Base-by-base conservation (phyloP, 2,888 invertebrate genomes). In the Epistrophe grossulariae region DNA sequence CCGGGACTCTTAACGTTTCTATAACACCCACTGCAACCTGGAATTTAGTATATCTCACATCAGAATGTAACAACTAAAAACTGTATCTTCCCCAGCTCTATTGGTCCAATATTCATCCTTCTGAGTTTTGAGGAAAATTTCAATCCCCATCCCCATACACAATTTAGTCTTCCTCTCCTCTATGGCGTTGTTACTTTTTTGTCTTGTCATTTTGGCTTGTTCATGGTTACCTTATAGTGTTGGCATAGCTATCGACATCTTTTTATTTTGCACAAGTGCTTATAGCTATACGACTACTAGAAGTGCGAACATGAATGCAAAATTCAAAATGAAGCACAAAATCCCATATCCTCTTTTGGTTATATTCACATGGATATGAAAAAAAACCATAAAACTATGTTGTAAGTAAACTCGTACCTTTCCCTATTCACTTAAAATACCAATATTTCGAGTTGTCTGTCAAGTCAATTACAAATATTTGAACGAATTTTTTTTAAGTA, bases 201-300 rank as follows among this genome's bases (percentile, higher is more conserved):
- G 28, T 74, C 19, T 40, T 72, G 38, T 71, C 52, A 45, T 55
- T 72, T 71, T 45, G 45, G 28, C 68, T 77, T 81, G 68, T 84
- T 80, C 72, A 77, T 68, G 38, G 17, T 24, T 24, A 68, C 13
- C 50, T 72, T 62, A n/a, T n/a, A 17, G 35, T 84, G 76, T 73
- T 72, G 52, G 76, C 77, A 77, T 60, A 84, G 77, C 77, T 72
- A 68, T 45, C n/a, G 15, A 15, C 11, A 43, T 43, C 43, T 6
- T 43, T 43, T 15, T 6, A 43, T 43, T 15, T 24, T 1, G 24
- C 24, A 24, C 24, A 24, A 24, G 24, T 24, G 24, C 24, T 24
- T 3, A 24, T 24, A 43, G 6, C 43, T 6, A 40, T 13, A 15
- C 5, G 15, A 40, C 13, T 43, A 40, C 13, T 43, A 7, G 5